A percentile compares a stretch with the other conserved stretches of the same genome.
Evolutionary conservation across 2,797 vertebrate genomes (phyloP).

Genomic region (Parambassis ranga): DNA sequence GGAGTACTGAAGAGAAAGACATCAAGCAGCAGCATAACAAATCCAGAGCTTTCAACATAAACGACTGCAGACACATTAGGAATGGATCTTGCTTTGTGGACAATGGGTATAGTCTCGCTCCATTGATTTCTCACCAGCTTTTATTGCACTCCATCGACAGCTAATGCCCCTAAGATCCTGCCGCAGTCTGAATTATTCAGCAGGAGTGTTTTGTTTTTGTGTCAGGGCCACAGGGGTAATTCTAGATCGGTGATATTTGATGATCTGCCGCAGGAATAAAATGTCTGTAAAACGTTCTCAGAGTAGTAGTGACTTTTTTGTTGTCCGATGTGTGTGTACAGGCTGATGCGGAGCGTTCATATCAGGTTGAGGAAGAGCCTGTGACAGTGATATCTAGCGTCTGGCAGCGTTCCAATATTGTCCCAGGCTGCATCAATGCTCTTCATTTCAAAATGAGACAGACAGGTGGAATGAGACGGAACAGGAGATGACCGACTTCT

Average conservation of each 20-base stretch:
- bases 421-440: constrained; percentile 49
- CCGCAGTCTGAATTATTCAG: constrained; percentile 79
- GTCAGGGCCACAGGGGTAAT: constrained; percentile 71
- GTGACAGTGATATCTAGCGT: constrained; percentile 59
- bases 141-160: constrained; percentile 75
- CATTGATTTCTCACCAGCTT: constrained; percentile 79
- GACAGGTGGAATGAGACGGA: constrained; percentile 68
- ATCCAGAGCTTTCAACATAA: constrained; percentile 61
- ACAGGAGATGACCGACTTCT: constrained; percentile 62
- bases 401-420: constrained; percentile 54
- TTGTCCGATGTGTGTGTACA: constrained; percentile 44
- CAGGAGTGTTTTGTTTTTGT: constrained; percentile 77
- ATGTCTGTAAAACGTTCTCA: constrained; percentile 59
- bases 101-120: constrained; percentile 72
- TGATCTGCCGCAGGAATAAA: constrained; percentile 70
- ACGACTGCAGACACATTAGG: constrained; percentile 68
- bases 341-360: constrained; percentile 39
- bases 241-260: constrained; percentile 72
- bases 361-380: constrained; percentile 54
- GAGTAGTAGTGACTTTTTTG: constrained; percentile 7
- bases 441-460: constrained; percentile 61
- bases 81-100: constrained; percentile 71
- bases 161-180: constrained; percentile 76
- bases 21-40: constrained; percentile 51
- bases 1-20: constrained; percentile 42